Base-by-base conservation (phyloP, 2,888 invertebrate species). In the Steinernema carpocapsae region DNA sequence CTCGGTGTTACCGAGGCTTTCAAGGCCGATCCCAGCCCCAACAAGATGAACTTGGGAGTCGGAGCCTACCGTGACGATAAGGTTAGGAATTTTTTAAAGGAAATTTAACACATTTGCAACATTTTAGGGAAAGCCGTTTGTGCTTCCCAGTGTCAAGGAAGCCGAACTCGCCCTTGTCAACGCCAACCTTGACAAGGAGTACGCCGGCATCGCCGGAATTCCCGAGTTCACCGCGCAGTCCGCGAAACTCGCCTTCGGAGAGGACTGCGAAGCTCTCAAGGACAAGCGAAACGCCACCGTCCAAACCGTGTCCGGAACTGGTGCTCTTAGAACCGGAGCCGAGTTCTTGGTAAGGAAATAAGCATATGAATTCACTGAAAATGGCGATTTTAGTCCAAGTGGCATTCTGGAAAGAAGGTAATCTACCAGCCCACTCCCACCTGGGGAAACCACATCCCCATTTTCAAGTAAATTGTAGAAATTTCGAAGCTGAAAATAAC, bases 401-500 rank as follows among this genome's bases (percentile, higher is more conserved):
- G 75, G 76, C 94, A 93, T 89, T 80, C 86, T 72, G 91, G 93
- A 45, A 91, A 90, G 82, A 95, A 95, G 89, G 92, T 92, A 77
- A 88, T 91, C 71, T 97, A 94, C 90, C 86, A 97, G 81, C 97
- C 99, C 4, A 90, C 91, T 0, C 99, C 99, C 3, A 93, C 97
- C 0, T 99, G 99, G 99, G 97, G 97, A 72, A 99, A 99, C 89
- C 99, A 99, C 88, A 92, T 92, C 0, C 95, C 96, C 73, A 92
- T 99, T 86, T 95, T 97, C 89, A 95, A 93, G 90, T 90, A 84
- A 86, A 86, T 82, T 51, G 22, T 12, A n/a, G 32, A 17, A 17
- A 1, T 22, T n/a, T 56, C 10, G 22, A 7, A 59, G 26, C 12
- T 72, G 4, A 22, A 76, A 56, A 24, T n/a, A n/a, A n/a, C n/a